Evolutionary conservation across 2,888 invertebrate species (phyloP), one percentile per base, ranked within the genome.

Genomic region (Gerosis bhagava): DNA sequence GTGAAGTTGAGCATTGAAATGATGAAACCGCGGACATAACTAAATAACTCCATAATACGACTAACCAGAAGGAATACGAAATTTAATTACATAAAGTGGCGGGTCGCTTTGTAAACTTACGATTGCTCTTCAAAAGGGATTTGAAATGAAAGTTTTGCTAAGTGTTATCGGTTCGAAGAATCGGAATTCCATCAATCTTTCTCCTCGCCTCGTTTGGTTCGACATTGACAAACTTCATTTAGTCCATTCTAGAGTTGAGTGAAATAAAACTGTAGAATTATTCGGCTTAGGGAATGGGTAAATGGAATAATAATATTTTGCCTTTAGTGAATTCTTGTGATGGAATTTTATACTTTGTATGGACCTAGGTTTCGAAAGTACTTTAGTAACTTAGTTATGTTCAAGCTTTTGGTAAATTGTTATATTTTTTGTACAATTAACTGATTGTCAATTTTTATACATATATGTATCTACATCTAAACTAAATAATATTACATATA

Each of bases 81-180:
- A 34, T 25, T 16, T 42, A 32, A 42, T 42, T 25, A 40, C 21
- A 6, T 6, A 13, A 26, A 17, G 25, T 32, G 25, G 32, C 21
- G 21, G 26, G 24, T 19, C 19, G 19, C 34, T 26, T 43, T 35
- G 15, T 28, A 28, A 43, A 41, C 17, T 32, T 32, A 32, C 8
- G 10, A 41, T 31, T 24, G 19, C 11, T 43, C 35, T 13, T 37
- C 32, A n/a, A 12, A 39, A 26, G 16, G 25, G 32, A 31, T 37
- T 26, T 44, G 25, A 28, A 22, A 41, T 17, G 21, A 32, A 48
- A 35, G 34, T 47, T 41, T 28, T 17, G 40, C 13, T 32, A 24
- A 25, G 32, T 25, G 17, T 34, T 40, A 40, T 39, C 40, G 51
- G 53, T 58, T 56, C 54, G 42, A 50, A 19, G 28, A 40, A 40